Percentiles rank a stretch among this genome's conserved stretches.
These are phyloP conservation scores for Jordanella pulchra DNA, from an alignment of 2,797 vertebrate species.

Conservation along the genomic window DNA sequence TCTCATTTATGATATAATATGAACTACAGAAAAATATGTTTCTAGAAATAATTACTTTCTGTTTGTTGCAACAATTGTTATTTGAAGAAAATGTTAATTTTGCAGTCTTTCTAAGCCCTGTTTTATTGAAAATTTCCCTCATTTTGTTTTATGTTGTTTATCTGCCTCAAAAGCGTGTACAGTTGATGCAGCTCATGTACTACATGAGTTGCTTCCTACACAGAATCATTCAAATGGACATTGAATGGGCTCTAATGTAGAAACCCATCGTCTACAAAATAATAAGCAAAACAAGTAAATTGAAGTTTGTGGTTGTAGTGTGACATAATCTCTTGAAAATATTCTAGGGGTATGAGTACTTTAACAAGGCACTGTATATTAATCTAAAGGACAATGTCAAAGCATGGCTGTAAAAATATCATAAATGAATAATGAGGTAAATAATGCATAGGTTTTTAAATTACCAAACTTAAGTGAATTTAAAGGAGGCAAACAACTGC, in stretches of 20 bases:
- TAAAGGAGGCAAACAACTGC: slow-evolving; percentile 19
- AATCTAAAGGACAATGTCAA: slow-evolving; percentile 14
- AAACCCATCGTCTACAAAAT: neutral
- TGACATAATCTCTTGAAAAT: neutral
- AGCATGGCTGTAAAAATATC: slow-evolving; percentile 1
- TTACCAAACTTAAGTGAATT: slow-evolving; percentile 23
- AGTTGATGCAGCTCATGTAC: no score
- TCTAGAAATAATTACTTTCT: neutral
- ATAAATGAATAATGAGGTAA: slow-evolving; percentile 32
- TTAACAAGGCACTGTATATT: neutral
- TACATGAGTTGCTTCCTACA: neutral
- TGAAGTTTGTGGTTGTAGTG: neutral
- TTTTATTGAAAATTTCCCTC: neutral
- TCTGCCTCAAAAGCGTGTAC: no score
- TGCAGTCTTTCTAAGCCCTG: neutral
- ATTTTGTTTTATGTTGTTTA: no score
- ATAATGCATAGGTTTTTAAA: slow-evolving; percentile 31
- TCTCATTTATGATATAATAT: no score
- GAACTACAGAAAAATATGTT: neutral
- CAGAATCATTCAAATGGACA: neutral
- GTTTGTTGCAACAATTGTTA: neutral
- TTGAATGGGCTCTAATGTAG: neutral
- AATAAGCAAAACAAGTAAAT: neutral
- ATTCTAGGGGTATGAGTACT: neutral
- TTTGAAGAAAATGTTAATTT: neutral